These are phyloP conservation scores for Furcifer pardalis DNA, from an alignment of 2,797 vertebrate genomes.

Conservation along the genomic window DNA sequence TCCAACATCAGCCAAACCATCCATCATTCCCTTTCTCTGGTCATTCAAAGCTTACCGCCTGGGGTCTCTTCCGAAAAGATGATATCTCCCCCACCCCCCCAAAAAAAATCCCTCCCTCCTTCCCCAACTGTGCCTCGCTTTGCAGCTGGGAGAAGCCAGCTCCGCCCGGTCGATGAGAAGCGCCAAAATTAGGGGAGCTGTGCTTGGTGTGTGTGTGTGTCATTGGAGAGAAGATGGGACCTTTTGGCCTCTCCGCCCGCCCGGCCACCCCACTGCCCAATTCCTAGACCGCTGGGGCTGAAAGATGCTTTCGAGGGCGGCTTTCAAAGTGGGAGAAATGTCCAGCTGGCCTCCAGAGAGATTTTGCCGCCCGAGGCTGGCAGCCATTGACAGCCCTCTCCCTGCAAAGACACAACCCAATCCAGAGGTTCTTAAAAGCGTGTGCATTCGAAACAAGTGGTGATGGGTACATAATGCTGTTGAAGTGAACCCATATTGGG, in stretches of 20 bases:
- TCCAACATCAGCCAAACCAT: not conserved
- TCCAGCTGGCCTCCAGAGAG: not conserved
- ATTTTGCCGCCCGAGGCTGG: not conserved
- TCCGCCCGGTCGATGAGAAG: not conserved
- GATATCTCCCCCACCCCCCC: not conserved
- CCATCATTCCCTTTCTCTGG: not conserved
- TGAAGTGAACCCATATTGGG: no score
- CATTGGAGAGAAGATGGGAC: not conserved
- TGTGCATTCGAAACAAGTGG: no score
- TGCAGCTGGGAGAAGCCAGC: not conserved
- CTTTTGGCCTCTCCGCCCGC: not conserved
- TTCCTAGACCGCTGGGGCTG: not conserved
- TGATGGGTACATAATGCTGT: no score
- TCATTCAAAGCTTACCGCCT: not conserved
- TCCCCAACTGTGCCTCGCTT: not conserved
- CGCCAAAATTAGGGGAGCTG: not conserved
- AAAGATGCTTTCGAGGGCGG: not conserved
- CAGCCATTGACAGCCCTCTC: no score
- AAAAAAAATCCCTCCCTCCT: not conserved
- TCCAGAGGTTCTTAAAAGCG: no score
- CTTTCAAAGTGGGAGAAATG: not conserved
- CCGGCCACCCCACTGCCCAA: no score
- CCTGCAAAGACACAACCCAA: no score
- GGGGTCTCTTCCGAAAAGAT: slow-evolving; percentile 2
- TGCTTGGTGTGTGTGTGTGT: no score